Evolutionary conservation across 2,113 vertebrate genomes (phyloP).

Genomic region (Spilogale gracilis): DNA sequence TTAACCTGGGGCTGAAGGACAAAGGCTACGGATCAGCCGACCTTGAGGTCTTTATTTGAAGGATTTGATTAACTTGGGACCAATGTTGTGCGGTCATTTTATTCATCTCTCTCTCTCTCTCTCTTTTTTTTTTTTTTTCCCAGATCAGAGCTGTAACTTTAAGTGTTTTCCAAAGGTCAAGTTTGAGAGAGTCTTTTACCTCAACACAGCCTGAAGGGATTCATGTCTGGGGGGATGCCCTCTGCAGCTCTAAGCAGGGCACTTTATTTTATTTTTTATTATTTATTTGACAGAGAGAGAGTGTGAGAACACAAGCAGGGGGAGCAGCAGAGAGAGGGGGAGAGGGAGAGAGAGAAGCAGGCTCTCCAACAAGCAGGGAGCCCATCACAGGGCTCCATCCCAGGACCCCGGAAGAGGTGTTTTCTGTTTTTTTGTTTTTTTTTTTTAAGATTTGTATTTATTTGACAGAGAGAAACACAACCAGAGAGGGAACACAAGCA

Average conservation of each 20-base stretch:
- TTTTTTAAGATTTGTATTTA: too few relatives aligned
- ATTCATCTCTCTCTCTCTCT: not conserved
- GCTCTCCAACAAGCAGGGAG: not conserved
- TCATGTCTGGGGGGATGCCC: accelerated
- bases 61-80: conserved; percentile 14
- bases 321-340: not conserved
- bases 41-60: not conserved
- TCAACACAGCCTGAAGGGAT: not conserved
- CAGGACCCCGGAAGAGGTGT: not conserved
- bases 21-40: not conserved
- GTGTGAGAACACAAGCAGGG: not conserved
- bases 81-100: not conserved
- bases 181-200: not conserved
- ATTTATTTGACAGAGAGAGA: not conserved
- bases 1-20: not conserved
- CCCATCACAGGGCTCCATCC: not conserved
- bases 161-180: conserved; percentile 54
- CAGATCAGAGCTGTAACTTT: not conserved
- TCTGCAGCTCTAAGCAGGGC: not conserved
- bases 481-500: too few relatives aligned
- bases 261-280: not conserved
- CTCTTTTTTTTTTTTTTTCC: not conserved
- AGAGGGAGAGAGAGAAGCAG: not conserved
- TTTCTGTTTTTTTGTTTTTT: too few relatives aligned
- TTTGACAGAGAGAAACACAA: too few relatives aligned